A percentile compares a stretch with the other conserved stretches of the same genome.
Evolutionary conservation across 2,113 vertebrate genomes (phyloP).

Genomic region (Parus major): DNA sequence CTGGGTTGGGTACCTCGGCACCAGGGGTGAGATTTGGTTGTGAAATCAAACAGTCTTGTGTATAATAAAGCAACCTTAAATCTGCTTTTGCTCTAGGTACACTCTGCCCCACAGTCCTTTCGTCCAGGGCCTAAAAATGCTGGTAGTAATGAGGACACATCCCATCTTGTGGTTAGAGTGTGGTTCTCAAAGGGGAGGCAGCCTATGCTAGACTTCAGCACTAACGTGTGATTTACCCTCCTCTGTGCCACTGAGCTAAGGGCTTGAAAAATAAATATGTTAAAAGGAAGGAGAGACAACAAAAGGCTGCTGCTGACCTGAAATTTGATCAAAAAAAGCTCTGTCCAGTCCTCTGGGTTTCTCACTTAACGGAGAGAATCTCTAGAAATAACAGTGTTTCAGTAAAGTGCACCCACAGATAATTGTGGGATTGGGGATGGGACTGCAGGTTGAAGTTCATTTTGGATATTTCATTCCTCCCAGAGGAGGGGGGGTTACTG

Average conservation of each 20-base stretch:
- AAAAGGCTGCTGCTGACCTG: constrained; percentile 7
- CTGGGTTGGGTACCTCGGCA: accelerated
- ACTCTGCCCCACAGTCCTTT: background rate
- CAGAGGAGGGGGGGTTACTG: background rate
- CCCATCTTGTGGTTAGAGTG: background rate
- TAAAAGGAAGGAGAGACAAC: background rate
- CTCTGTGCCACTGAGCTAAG: background rate
- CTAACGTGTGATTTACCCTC: background rate
- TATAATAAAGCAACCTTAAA: background rate
- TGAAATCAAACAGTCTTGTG: background rate
- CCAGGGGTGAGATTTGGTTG: accelerated
- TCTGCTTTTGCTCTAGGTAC: background rate
- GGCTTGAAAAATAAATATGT: constrained; percentile 27
- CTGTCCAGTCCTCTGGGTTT: background rate
- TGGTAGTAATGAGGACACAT: background rate
- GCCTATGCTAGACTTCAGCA: background rate
- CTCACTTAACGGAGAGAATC: background rate
- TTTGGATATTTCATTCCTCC: background rate
- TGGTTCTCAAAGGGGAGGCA: background rate
- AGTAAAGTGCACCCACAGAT: background rate
- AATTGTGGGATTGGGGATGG: background rate
- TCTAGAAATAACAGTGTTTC: background rate
- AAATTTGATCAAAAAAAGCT: background rate
- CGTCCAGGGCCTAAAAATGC: background rate
- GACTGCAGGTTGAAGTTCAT: background rate